Base-by-base conservation (phyloP, 2,888 invertebrate genomes). In the Noctua comes region DNA sequence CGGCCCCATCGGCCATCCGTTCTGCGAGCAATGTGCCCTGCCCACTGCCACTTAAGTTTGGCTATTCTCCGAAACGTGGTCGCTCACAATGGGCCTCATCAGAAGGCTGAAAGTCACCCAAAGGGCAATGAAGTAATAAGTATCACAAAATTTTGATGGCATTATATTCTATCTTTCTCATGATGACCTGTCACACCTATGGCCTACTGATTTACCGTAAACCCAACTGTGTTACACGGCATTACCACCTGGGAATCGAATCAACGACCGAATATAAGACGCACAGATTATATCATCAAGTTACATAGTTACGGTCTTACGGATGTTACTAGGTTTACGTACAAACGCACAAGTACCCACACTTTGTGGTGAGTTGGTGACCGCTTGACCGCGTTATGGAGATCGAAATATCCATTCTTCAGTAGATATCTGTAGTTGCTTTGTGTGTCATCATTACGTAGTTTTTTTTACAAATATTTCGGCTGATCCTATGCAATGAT, bases 321-420 rank as follows among this genome's bases (percentile, higher is more conserved):
- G 74, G 59, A 72, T 77, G 77, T 74, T 77, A 68, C 31, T 83
- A 68, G 57, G 24, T 69, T 51, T 62, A 2, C 31, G 27, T 68
- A 51, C 64, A 48, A 43, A 79, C 5, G 10, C 31, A 43, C 74
- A 48, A 66, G 71, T 72, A 66, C 57, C 59, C 71, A 78, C 75
- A 48, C 40, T 54, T 73, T 72, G 70, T 71, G 62, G 48, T 73
- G 13, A 73, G 31, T 43, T 46, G n/a, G 43, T 81, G 85, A 84
- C 85, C 86, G 80, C 81, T 74, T 90, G 86, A 86, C 89, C 89
- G 85, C 79, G 64, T 46, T 80, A 27, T 51, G 27, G 36, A 43
- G 48, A 51, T 24, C 54, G 2, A 78, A 51, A 68, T 76, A 16
- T 73, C 10, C 27, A 59, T 68, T 73, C n/a, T 36, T 64, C 54